Percentiles rank a stretch among this genome's conserved stretches.
phyloP scores from a whole-genome alignment of 2,113 vertebrate species.

The Rhinichthys klamathensis region DNA sequence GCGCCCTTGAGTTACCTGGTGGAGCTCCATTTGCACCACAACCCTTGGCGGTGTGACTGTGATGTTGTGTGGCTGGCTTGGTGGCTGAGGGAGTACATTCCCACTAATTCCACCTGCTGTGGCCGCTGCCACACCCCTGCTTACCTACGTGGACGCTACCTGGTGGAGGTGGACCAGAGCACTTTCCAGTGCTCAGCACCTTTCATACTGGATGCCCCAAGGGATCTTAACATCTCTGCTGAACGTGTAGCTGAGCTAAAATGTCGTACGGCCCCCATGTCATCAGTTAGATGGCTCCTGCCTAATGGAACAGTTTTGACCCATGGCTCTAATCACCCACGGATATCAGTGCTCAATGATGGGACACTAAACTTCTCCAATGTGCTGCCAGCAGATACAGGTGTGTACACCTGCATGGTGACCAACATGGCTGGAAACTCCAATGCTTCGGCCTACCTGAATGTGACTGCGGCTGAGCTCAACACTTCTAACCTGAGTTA shows the following conservation, averaged over 20 bases:
- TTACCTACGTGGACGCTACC: slow-evolving; percentile 90
- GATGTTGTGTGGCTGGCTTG: slow-evolving; percentile 96
- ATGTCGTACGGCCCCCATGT: slow-evolving; percentile 94
- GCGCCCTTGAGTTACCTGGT: slow-evolving; percentile 92
- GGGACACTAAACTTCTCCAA: slow-evolving; percentile 96
- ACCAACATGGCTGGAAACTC: slow-evolving; percentile 97
- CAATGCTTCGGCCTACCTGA: slow-evolving; percentile 96
- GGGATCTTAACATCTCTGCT: slow-evolving; percentile 94
- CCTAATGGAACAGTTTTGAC: slow-evolving; percentile 94
- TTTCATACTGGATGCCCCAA: slow-evolving; percentile 92
- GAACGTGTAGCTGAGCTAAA: slow-evolving; percentile 91
- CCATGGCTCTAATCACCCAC: slow-evolving; percentile 90
- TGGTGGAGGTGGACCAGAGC: slow-evolving; percentile 94
- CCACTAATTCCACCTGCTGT: slow-evolving; percentile 97
- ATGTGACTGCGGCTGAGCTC: slow-evolving; percentile 94
- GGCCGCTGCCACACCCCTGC: slow-evolving; percentile 92
- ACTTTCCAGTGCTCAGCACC: slow-evolving; percentile 95
- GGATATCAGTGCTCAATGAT: slow-evolving; percentile 91
- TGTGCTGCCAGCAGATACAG: slow-evolving; percentile 88
- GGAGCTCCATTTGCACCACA: slow-evolving; percentile 96
- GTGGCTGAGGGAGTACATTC: slow-evolving; percentile 97
- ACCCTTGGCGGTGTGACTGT: slow-evolving; percentile 97
- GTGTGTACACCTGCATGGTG: slow-evolving; percentile 97
- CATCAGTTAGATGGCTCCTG: slow-evolving; percentile 92
- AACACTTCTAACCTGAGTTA: slow-evolving; percentile 98